A percentile compares a stretch with the other conserved stretches of the same genome.
Evolutionary conservation across 2,888 invertebrate species (phyloP).

Genomic region (Sarcophaga variegata): DNA sequence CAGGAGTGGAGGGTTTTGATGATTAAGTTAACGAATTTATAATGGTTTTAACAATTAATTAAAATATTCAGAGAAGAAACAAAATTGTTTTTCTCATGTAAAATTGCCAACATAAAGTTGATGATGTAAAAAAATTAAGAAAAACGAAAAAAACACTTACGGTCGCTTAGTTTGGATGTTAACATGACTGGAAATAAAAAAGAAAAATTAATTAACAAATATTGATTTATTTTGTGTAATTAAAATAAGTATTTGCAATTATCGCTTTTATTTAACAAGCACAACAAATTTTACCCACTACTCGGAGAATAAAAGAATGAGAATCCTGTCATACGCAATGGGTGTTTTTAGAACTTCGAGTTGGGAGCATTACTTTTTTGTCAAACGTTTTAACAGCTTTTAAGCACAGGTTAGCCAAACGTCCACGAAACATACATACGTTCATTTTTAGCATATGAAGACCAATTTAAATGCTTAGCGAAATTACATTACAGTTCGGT

Average conservation of each 20-base stretch:
- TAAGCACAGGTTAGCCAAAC: too few relatives aligned
- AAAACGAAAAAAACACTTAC: slow-evolving; percentile 34
- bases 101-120: not conserved
- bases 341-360: too few relatives aligned
- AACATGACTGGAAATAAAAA: slow-evolving; percentile 24
- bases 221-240: slow-evolving; percentile 3
- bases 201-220: not conserved
- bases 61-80: slow-evolving; percentile 20
- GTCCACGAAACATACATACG: too few relatives aligned
- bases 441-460: too few relatives aligned
- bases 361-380: too few relatives aligned
- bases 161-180: not conserved
- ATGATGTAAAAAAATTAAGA: not conserved
- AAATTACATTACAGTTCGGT: too few relatives aligned
- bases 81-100: not conserved
- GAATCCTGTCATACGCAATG: too few relatives aligned
- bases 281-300: too few relatives aligned
- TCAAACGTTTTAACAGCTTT: too few relatives aligned
- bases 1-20: not conserved
- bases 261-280: too few relatives aligned
- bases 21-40: not conserved
- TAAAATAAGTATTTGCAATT: not conserved
- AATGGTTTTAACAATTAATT: slow-evolving; percentile 30
- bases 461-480: too few relatives aligned
- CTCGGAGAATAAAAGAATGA: too few relatives aligned